phyloP scores from a whole-genome alignment of 2,797 vertebrate species.

The Peromyscus attwateri region DNA sequence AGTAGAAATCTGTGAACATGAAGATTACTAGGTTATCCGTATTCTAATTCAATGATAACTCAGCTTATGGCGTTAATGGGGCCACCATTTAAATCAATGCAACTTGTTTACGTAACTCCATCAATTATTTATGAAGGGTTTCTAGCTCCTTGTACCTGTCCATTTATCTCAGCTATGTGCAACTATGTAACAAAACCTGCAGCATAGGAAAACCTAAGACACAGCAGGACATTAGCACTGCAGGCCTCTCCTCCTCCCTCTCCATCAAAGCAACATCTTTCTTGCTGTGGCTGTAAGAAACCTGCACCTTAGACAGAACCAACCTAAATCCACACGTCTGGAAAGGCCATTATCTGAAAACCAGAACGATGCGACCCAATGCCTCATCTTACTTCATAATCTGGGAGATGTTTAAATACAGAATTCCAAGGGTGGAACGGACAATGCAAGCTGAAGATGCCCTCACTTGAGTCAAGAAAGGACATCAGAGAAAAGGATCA shows the following conservation, averaged over 20 bases:
- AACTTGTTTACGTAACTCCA: neutral
- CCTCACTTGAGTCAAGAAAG: neutral
- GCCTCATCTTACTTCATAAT: neutral
- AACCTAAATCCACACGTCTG: neutral
- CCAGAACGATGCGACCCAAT: neutral
- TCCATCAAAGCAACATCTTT: neutral
- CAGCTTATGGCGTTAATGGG: neutral
- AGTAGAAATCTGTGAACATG: neutral
- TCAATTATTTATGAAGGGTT: neutral
- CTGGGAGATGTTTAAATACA: neutral
- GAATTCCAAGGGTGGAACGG: neutral
- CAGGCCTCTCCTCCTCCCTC: neutral
- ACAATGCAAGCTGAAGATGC: neutral
- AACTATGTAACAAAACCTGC: neutral
- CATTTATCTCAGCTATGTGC: neutral
- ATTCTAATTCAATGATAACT: neutral
- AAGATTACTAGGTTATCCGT: neutral
- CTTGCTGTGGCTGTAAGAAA: neutral
- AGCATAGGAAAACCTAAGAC: neutral
- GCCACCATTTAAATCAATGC: neutral
- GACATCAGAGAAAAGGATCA: neutral
- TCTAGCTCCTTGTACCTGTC: neutral
- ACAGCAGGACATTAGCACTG: neutral
- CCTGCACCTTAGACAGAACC: neutral
- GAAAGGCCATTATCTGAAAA: slow-evolving; percentile 13